Evolutionary conservation across 2,888 invertebrate species (phyloP).

Genomic region (Napeogenes sylphis): DNA sequence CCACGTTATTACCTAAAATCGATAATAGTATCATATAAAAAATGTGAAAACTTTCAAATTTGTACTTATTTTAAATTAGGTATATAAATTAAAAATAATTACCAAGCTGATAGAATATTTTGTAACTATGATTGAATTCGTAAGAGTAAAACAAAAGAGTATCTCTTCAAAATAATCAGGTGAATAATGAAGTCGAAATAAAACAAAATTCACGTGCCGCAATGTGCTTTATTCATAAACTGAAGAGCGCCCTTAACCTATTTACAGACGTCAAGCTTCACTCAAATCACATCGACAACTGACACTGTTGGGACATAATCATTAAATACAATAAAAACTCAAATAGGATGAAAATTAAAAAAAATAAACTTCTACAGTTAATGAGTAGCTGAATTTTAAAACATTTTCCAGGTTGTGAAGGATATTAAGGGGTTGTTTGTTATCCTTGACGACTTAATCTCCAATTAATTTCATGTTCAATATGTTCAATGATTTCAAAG

Average conservation of each 20-base stretch:
- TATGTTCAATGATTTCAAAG: background rate
- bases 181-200: constrained; percentile 32
- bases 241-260: constrained; percentile 53
- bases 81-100: too few species aligned
- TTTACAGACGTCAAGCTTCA: constrained; percentile 56
- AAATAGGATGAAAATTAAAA: background rate
- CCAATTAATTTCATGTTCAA: constrained; percentile 1
- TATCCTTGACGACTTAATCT: background rate
- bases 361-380: too few species aligned
- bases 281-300: constrained; percentile 23
- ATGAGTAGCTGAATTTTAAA: too few species aligned
- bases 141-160: too few species aligned
- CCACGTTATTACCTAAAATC: too few species aligned
- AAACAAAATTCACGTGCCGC: constrained; percentile 60
- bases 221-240: constrained; percentile 74
- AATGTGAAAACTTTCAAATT: too few species aligned
- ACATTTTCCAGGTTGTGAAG: too few species aligned
- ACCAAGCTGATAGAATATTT: too few species aligned
- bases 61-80: too few species aligned
- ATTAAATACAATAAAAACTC: background rate
- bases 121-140: too few species aligned
- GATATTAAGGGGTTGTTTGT: too few species aligned
- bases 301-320: constrained; percentile 10
- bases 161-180: background rate
- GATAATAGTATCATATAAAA: too few species aligned